Evolutionary conservation across 2,797 vertebrate species (phyloP).

Genomic region (Babyrousa celebensis): DNA sequence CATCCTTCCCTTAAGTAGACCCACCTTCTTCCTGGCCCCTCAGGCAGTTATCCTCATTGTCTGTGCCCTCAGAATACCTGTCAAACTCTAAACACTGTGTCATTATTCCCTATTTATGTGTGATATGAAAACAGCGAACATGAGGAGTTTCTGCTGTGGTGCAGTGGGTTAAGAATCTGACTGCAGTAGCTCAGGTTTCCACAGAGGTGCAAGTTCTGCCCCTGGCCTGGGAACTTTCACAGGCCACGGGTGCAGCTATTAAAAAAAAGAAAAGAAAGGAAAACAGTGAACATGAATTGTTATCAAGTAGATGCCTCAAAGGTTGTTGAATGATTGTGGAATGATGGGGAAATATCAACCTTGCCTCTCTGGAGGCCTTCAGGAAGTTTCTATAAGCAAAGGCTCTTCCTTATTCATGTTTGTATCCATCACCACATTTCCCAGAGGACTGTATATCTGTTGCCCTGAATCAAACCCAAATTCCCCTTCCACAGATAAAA

Average conservation of each 20-base stretch:
- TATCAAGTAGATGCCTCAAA: not conserved
- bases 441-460: not conserved
- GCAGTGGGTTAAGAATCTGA: no score
- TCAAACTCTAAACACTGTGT: not conserved
- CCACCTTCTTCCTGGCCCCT: not conserved
- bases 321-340: not conserved
- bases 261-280: no score
- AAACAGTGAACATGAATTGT: not conserved
- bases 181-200: no score
- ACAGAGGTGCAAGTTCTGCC: no score
- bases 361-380: not conserved
- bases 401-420: not conserved
- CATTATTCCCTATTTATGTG: not conserved
- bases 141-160: no score
- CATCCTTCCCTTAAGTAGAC: not conserved
- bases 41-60: not conserved
- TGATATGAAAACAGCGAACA: not conserved
- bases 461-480: slow-evolving; percentile 8
- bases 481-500: not conserved
- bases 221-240: no score
- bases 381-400: slow-evolving; percentile 9
- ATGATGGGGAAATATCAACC: not conserved
- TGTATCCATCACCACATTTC: not conserved
- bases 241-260: no score
- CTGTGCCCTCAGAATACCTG: not conserved